Evolutionary conservation across 2,888 invertebrate species (phyloP).

Genomic region (Brachypalpus laphriformis): DNA sequence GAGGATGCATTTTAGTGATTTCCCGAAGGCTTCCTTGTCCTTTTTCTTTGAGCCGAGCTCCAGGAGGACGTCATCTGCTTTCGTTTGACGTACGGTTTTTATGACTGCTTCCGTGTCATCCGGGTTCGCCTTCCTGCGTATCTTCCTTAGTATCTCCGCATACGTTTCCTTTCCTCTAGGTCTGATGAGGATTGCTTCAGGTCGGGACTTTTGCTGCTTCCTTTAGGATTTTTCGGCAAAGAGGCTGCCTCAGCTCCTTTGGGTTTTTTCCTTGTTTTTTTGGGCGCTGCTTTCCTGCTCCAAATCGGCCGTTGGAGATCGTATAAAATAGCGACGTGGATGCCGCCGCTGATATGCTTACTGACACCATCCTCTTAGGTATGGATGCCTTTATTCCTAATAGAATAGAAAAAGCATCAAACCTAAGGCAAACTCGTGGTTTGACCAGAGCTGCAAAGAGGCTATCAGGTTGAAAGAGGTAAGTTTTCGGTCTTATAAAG

Average conservation of each 20-base stretch:
- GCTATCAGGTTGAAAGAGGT: too few species aligned
- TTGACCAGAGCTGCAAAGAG: too few species aligned
- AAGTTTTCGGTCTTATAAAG: too few species aligned
- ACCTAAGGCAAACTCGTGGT: too few species aligned
- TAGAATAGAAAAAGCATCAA: too few species aligned
- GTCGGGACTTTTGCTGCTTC: neutral
- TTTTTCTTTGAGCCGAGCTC: slow-evolving; percentile 2
- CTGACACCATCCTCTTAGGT: too few species aligned
- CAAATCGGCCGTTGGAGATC: neutral
- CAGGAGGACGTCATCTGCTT: neutral
- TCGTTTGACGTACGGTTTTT: neutral
- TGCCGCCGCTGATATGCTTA: too few species aligned
- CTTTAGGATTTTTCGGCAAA: neutral
- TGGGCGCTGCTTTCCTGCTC: neutral
- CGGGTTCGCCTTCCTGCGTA: neutral
- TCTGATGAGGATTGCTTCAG: neutral
- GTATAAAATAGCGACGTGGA: too few species aligned
- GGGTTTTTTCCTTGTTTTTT: neutral
- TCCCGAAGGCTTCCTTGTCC: neutral
- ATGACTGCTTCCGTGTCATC: neutral
- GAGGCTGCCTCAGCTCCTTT: neutral
- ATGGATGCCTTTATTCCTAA: too few species aligned
- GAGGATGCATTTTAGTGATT: too few species aligned
- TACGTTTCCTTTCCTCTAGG: neutral
- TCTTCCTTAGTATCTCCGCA: neutral